phyloP scores from a whole-genome alignment of 1,140 invertebrate species.

The Cydia fagiglandana region DNA sequence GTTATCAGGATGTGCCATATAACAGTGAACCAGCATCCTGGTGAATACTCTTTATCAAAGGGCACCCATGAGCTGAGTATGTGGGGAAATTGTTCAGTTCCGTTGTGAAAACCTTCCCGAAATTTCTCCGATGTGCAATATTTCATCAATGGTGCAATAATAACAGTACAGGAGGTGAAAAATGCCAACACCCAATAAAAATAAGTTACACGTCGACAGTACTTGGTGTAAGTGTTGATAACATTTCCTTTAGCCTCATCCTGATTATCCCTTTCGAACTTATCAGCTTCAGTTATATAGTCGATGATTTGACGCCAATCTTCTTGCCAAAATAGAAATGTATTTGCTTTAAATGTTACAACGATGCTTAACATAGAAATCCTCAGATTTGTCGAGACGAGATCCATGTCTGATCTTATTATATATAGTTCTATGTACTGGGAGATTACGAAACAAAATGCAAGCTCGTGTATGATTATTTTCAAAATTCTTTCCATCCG shows the following conservation, averaged over 20 bases:
- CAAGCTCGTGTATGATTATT: constrained; percentile 53
- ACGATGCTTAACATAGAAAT: constrained; percentile 70
- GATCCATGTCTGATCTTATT: constrained; percentile 59
- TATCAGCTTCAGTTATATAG: constrained; percentile 63
- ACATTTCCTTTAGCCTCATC: constrained; percentile 47
- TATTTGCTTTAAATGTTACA: constrained; percentile 58
- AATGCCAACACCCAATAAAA: constrained; percentile 62
- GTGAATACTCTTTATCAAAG: constrained; percentile 58
- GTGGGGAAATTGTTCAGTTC: constrained; percentile 62
- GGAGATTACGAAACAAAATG: constrained; percentile 56
- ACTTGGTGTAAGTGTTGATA: constrained; percentile 58
- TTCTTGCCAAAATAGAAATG: constrained; percentile 59
- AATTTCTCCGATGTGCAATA: constrained; percentile 52
- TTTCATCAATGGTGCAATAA: constrained; percentile 49
- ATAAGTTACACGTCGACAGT: constrained; percentile 56
- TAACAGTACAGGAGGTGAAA: constrained; percentile 51
- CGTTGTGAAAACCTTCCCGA: constrained; percentile 54
- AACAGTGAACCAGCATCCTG: constrained; percentile 61
- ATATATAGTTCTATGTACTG: constrained; percentile 65
- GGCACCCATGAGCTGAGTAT: constrained; percentile 69
- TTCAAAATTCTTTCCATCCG: constrained; percentile 43
- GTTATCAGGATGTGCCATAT: constrained; percentile 52
- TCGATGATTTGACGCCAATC: constrained; percentile 58
- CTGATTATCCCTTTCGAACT: constrained; percentile 53
- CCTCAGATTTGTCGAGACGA: constrained; percentile 61